Percentiles rank a stretch among this genome's conserved stretches.
phyloP scores from a whole-genome alignment of 2,113 vertebrate species.

The Ceratotherium simum region DNA sequence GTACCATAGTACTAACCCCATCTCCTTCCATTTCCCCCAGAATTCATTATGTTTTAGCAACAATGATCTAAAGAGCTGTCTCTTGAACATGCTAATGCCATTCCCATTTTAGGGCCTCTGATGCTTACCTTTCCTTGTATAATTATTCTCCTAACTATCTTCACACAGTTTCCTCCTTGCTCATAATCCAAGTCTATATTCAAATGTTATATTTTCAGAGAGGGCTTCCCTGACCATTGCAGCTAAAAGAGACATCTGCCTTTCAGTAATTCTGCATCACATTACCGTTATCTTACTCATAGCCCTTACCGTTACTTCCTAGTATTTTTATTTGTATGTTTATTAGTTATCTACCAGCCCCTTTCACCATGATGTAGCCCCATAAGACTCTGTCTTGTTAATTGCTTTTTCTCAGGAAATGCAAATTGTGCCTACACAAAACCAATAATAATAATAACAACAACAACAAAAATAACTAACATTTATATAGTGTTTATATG shows the following conservation, averaged over 20 bases:
- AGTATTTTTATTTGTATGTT: not conserved
- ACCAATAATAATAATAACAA: not conserved
- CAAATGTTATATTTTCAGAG: not conserved
- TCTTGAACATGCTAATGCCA: not conserved
- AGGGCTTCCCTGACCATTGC: not conserved
- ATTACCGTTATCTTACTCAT: not conserved
- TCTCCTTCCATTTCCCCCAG: not conserved
- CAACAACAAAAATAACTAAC: not conserved
- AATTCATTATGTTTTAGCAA: not conserved
- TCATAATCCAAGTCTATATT: not conserved
- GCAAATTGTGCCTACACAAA: not conserved
- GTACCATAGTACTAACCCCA: no score
- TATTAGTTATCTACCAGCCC: not conserved
- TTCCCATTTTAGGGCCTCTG: not conserved
- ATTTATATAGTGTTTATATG: not conserved
- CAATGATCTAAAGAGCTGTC: not conserved
- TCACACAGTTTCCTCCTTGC: not conserved
- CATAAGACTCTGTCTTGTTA: not conserved
- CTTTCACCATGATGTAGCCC: not conserved
- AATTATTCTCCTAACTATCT: not conserved
- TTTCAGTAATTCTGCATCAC: not conserved
- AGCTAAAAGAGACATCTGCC: not conserved
- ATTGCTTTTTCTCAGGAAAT: not conserved
- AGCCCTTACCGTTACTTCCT: not conserved
- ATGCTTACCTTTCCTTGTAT: not conserved